Conservation (phyloP, 1,140 invertebrate species). For the Pseudomyrmex gracilis region DNA sequence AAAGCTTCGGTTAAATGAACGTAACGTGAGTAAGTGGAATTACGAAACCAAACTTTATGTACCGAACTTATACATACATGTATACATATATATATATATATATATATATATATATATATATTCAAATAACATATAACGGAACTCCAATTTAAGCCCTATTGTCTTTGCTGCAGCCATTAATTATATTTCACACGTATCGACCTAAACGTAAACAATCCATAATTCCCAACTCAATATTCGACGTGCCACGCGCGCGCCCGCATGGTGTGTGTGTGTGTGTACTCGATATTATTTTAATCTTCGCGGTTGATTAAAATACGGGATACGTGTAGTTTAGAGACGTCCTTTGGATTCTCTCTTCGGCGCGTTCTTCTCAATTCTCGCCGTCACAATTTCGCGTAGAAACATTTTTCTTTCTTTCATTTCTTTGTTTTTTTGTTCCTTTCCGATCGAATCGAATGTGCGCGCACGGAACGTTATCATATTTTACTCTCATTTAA, state of each 20-base stretch:
- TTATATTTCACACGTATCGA: constrained; percentile 23
- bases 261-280: too few relatives aligned
- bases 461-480: constrained; percentile 37
- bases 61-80: not conserved
- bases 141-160: constrained; percentile 8
- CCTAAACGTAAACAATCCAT: constrained; percentile 12
- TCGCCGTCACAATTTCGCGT: not conserved
- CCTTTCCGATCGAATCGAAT: constrained; percentile 2
- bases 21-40: constrained; percentile 5
- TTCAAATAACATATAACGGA: constrained; percentile 22
- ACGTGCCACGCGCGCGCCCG: too few relatives aligned
- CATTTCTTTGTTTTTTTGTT: too few relatives aligned
- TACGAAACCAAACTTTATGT: not conserved
- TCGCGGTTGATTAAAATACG: not conserved
- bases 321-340: not conserved
- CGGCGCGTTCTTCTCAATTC: not conserved
- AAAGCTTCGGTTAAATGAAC: constrained; percentile 9
- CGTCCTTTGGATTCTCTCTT: not conserved
- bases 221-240: not conserved
- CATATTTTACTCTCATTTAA: constrained; percentile 65
- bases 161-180: constrained; percentile 31
- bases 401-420: constrained; percentile 8
- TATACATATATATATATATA: not conserved
- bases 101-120: not conserved
- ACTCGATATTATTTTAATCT: not conserved